These are phyloP conservation scores for Scyliorhinus canicula DNA, from an alignment of 2,797 vertebrate species.

Conservation along the genomic window DNA sequence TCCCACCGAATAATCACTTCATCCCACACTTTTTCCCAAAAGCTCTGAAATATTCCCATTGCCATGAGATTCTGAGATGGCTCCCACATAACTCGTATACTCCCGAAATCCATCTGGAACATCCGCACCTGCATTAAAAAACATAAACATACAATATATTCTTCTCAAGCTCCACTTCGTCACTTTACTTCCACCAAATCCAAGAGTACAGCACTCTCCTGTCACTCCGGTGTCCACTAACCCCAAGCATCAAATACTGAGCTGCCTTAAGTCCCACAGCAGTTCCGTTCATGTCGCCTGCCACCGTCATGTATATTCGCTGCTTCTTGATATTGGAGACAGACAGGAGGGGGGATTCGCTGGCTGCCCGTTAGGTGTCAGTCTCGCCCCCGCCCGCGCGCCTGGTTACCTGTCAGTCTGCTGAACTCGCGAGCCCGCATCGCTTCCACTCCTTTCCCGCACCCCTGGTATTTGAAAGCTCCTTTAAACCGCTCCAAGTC, in stretches of 20 bases:
- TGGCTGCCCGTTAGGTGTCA: too few relatives aligned
- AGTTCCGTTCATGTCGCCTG: background rate
- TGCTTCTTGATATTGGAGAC: background rate
- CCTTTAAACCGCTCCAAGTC: background rate
- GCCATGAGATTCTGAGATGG: background rate
- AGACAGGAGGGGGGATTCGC: background rate
- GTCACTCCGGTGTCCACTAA: background rate
- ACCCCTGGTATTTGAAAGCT: background rate
- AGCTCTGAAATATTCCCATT: background rate
- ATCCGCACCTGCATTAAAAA: background rate
- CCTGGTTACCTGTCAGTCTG: background rate
- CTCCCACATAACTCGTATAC: background rate
- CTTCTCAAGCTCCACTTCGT: background rate
- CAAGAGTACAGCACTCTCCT: background rate
- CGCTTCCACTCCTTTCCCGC: background rate
- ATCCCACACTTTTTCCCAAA: background rate
- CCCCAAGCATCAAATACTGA: background rate
- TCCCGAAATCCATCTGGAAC: background rate
- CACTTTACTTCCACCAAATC: background rate
- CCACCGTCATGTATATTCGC: background rate
- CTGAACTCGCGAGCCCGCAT: background rate
- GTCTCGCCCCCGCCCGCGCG: background rate
- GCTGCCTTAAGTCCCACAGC: background rate
- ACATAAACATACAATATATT: background rate
- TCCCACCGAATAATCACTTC: background rate